These are phyloP conservation scores for Xanthorhoe designata DNA, from an alignment of 2,888 invertebrate genomes.

Conservation along the genomic window DNA sequence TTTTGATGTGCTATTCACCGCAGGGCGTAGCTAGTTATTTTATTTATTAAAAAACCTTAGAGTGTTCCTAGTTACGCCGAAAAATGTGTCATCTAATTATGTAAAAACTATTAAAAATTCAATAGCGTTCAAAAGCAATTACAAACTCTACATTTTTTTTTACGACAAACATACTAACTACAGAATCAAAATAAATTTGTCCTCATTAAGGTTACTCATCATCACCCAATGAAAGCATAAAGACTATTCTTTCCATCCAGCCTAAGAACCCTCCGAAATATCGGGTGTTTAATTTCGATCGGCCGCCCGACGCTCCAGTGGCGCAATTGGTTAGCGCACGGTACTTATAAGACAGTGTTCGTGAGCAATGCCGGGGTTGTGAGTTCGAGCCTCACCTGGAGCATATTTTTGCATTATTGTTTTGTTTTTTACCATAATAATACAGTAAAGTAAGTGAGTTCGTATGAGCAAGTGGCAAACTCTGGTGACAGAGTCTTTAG, in stretches of 20 bases:
- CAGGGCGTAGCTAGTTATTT: too few relatives aligned
- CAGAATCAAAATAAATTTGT: neutral
- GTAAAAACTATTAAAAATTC: too few relatives aligned
- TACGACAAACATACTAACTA: neutral
- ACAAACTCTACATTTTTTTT: neutral
- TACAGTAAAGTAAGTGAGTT: too few relatives aligned
- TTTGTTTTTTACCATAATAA: neutral
- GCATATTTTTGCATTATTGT: constrained; percentile 76
- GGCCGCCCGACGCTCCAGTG: constrained; percentile 93
- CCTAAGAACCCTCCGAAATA: constrained; percentile 2
- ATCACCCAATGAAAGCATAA: neutral
- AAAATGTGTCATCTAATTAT: too few relatives aligned
- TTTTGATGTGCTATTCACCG: too few relatives aligned
- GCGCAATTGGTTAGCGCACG: constrained; percentile 99
- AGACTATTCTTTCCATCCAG: neutral
- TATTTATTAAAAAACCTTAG: too few relatives aligned
- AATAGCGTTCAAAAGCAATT: too few relatives aligned
- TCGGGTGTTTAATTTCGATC: constrained; percentile 20
- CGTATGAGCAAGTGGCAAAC: too few relatives aligned
- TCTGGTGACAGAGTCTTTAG: too few relatives aligned
- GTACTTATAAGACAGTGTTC: constrained; percentile 99
- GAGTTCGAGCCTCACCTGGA: constrained; percentile 99
- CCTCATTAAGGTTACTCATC: neutral
- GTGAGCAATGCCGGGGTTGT: constrained; percentile 99
- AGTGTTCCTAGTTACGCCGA: too few relatives aligned